Base-by-base conservation (phyloP, 2,113 vertebrate genomes). In the Leptosomus discolor region DNA sequence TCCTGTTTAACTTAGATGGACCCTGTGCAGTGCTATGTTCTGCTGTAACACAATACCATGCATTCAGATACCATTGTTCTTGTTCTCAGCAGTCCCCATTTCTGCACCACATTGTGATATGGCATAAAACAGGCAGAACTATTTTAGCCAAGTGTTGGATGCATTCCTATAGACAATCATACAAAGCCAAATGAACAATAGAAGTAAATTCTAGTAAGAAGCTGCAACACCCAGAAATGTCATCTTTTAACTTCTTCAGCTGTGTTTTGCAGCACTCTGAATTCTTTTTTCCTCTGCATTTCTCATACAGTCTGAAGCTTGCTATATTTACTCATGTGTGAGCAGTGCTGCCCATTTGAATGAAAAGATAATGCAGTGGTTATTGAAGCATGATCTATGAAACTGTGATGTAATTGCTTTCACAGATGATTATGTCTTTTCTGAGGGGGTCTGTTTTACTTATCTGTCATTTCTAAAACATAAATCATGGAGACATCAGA, bases 391-490 rank as follows among this genome's bases (percentile, higher is more conserved):
- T 91, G 90, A 90, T 95, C 88, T 93, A 48, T 92, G 91, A 83
- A 79, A 77, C 88, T 37, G 6, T 32, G 85, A 82, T 69, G 76
- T 63, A 90, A 60, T 85, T 93, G 65, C 85, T 93, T 21, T 93
- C 51, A 71, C 63, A 43, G 58, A 36, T 56, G 79, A 70, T 60
- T 64, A 15, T 58, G 37, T 90, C 64, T 74, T 90, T 77, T 90
- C 60, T 77, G 39, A 30, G n/a, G 32, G 36, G 11, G 95, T 98
- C 97, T 98, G 95, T 96, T 98, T 98, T 97, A 94, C 96, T 98
- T 98, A 96, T 95, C 93, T 95, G 97, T 98, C 97, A 97, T 97
- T 97, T 94, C 81, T 82, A 88, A 97, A 97, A 84, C 82, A 96
- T 93, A 94, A 92, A 82, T 86, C 97, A 97, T 98, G 12, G 43